Evolutionary conservation across 23 tunicate genomes (phyloP).

Genomic region (Botrylloides violaceus): DNA sequence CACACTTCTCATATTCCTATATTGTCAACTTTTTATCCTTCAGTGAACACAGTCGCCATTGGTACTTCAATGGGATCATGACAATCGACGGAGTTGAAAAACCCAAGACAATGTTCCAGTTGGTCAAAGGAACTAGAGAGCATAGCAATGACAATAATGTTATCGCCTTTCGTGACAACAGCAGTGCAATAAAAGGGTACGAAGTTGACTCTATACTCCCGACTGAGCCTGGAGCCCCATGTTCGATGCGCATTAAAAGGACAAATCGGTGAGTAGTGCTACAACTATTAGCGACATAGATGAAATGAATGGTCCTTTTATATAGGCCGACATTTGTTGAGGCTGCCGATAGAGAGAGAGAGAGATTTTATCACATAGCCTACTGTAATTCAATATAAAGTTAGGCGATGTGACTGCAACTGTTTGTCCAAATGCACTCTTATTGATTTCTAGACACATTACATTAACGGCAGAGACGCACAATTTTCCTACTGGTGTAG

Average conservation of each 20-base stretch:
- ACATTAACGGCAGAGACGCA: conserved; percentile 89
- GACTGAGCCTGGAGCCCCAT: conserved; percentile 18
- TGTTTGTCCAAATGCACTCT: no score
- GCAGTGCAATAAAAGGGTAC: conserved; percentile 64
- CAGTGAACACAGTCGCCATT: conserved; percentile 79
- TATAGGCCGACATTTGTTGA: no score
- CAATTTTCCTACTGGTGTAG: conserved; percentile 91
- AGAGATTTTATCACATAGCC: no score
- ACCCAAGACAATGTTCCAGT: conserved; percentile 44
- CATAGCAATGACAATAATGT: conserved; percentile 83
- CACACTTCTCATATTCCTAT: no score
- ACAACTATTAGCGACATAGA: no score
- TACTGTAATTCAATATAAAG: no score
- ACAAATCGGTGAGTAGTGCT: background rate
- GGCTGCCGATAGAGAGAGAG: no score
- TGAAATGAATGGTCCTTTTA: no score
- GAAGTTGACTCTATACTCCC: conserved; percentile 29
- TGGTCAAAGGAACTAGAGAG: conserved; percentile 47
- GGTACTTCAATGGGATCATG: conserved; percentile 77
- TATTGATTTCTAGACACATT: conserved; percentile 43
- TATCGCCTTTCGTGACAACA: conserved; percentile 80
- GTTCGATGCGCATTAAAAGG: conserved; percentile 1
- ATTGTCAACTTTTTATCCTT: no score
- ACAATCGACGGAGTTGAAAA: conserved; percentile 49
- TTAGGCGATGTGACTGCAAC: no score